phyloP scores from a whole-genome alignment of 2,113 vertebrate species.

The Brachyhypopomus occidentalis region DNA sequence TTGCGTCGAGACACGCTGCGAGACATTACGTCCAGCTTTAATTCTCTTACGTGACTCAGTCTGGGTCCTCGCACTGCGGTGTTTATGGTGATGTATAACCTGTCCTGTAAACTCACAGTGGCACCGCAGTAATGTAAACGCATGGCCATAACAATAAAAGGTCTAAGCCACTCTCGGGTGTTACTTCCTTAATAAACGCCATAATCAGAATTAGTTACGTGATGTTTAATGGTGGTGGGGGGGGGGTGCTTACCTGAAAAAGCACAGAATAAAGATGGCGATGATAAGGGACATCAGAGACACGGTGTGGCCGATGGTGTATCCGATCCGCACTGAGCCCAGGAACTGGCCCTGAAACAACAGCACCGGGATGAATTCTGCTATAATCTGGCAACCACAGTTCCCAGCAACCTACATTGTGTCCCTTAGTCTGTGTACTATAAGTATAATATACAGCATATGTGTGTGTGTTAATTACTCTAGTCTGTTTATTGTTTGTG shows the following conservation, averaged over 20 bases:
- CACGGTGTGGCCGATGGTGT: slow-evolving; percentile 89
- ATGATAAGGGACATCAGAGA: slow-evolving; percentile 85
- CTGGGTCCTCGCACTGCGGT: slow-evolving; percentile 20
- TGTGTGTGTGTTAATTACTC: too few species aligned
- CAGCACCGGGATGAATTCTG: neutral
- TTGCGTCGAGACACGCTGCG: neutral
- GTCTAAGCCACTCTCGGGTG: neutral
- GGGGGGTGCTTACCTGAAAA: slow-evolving; percentile 80
- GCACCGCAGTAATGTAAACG: too few species aligned
- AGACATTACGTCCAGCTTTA: neutral
- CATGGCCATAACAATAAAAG: slow-evolving; percentile 29
- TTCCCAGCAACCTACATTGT: too few species aligned
- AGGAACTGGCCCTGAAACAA: slow-evolving; percentile 76
- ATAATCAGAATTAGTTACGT: neutral
- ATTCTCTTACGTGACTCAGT: neutral
- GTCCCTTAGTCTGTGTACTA: too few species aligned
- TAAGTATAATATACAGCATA: too few species aligned
- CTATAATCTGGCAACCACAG: too few species aligned
- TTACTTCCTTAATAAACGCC: neutral
- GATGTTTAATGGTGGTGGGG: too few species aligned
- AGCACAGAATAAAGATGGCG: slow-evolving; percentile 85
- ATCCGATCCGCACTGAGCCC: slow-evolving; percentile 83
- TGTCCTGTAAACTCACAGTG: neutral
- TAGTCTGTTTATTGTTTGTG: too few species aligned
- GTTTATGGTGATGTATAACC: slow-evolving; percentile 7